Conservation (phyloP, 2,888 invertebrate genomes). For the Agrypnus murinus region DNA sequence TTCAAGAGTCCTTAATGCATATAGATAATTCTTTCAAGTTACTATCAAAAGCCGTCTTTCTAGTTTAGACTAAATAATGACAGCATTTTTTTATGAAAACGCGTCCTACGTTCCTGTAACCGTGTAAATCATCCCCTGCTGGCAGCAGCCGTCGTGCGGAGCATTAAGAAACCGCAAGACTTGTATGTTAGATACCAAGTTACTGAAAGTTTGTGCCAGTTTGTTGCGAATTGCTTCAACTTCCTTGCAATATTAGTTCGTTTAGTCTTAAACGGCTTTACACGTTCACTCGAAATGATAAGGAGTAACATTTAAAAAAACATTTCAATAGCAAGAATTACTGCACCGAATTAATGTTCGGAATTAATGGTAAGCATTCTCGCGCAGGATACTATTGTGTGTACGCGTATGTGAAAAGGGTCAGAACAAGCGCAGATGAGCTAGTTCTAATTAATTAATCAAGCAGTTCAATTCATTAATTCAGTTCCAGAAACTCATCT, state of each 20-base stretch:
- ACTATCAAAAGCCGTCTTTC: too few relatives aligned
- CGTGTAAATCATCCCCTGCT: slow-evolving; percentile 63
- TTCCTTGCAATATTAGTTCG: slow-evolving; percentile 59
- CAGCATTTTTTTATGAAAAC: not conserved
- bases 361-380: slow-evolving; percentile 61
- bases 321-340: not conserved
- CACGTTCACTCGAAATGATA: slow-evolving; percentile 37
- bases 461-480: slow-evolving; percentile 76
- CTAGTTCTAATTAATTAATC: slow-evolving; percentile 78
- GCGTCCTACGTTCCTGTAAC: slow-evolving; percentile 47
- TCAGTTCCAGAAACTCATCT: slow-evolving; percentile 67
- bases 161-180: slow-evolving; percentile 69
- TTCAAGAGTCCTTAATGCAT: too few relatives aligned
- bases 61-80: too few relatives aligned
- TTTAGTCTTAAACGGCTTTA: slow-evolving; percentile 54
- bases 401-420: slow-evolving; percentile 60
- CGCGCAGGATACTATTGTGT: slow-evolving; percentile 56
- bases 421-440: slow-evolving; percentile 66
- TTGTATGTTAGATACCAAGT: slow-evolving; percentile 68
- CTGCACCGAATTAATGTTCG: not conserved
- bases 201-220: slow-evolving; percentile 66
- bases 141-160: slow-evolving; percentile 62
- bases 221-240: slow-evolving; percentile 61
- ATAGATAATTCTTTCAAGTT: too few relatives aligned
- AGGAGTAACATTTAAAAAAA: slow-evolving; percentile 1